Conservation (phyloP, 1,140 invertebrate genomes). For the Drosophila prosaltans region DNA sequence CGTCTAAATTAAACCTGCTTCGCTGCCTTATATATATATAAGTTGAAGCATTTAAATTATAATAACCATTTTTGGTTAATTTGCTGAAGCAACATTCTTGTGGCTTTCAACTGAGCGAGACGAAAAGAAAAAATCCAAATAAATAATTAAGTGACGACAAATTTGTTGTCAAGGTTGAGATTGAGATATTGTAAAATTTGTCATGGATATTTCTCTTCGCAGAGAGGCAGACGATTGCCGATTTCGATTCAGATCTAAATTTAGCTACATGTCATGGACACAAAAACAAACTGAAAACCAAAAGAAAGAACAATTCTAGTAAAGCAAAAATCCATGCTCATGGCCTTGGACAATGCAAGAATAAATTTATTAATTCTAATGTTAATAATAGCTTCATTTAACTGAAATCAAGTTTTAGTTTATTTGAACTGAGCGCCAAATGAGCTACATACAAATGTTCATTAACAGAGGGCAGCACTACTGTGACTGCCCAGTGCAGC, state of each 20-base stretch:
- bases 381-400: background rate
- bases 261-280: conserved; percentile 3
- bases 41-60: conserved; percentile 56
- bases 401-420: background rate
- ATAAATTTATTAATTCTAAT: background rate
- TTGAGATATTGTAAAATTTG: conserved; percentile 21
- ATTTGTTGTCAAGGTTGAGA: conserved; percentile 47
- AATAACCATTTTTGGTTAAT: conserved; percentile 59
- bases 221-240: background rate
- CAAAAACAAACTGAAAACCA: background rate
- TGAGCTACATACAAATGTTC: too few species aligned
- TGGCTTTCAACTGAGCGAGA: conserved; percentile 32
- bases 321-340: background rate
- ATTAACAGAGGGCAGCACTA: too few species aligned
- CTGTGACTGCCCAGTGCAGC: too few species aligned
- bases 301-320: conserved; percentile 3
- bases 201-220: conserved; percentile 13
- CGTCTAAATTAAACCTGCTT: conserved; percentile 41
- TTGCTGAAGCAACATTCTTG: conserved; percentile 65
- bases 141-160: conserved; percentile 25
- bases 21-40: conserved; percentile 38
- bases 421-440: background rate
- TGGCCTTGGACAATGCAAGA: background rate
- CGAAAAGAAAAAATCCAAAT: conserved; percentile 30
- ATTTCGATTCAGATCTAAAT: conserved; percentile 9